These are phyloP conservation scores for Atopsyche davidsoni DNA, from an alignment of 1,140 invertebrate genomes.

Conservation along the genomic window DNA sequence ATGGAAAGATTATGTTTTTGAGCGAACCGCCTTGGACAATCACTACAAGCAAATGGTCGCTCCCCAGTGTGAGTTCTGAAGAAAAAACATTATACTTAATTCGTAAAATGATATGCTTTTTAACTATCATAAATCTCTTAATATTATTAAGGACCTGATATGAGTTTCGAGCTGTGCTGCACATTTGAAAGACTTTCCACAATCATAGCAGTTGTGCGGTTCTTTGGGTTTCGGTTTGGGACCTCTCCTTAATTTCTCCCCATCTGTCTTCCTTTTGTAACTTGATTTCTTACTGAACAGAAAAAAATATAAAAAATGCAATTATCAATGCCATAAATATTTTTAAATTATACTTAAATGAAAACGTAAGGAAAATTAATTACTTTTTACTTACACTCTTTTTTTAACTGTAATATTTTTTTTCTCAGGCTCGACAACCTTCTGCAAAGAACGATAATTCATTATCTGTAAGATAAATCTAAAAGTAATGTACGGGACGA, in stretches of 20 bases:
- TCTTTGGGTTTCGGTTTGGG: slow-evolving; percentile 53
- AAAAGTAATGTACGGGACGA: too few species aligned
- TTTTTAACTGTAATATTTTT: slow-evolving; percentile 22
- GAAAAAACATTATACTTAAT: slow-evolving; percentile 1
- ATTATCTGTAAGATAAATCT: slow-evolving; percentile 1
- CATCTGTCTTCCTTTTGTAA: slow-evolving; percentile 51
- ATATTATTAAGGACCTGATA: slow-evolving; percentile 36
- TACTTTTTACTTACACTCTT: slow-evolving; percentile 17
- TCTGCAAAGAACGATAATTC: slow-evolving; percentile 15
- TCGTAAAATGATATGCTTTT: neutral
- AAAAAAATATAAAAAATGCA: slow-evolving; percentile 1
- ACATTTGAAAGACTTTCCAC: slow-evolving; percentile 53
- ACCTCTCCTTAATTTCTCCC: slow-evolving; percentile 50
- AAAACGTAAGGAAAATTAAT: neutral
- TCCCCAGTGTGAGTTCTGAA: slow-evolving; percentile 56
- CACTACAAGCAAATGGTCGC: slow-evolving; percentile 61
- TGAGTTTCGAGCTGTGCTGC: slow-evolving; percentile 54
- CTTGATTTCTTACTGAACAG: slow-evolving; percentile 30
- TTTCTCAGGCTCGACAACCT: slow-evolving; percentile 11
- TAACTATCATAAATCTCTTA: neutral
- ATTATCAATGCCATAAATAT: too few species aligned
- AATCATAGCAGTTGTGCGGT: slow-evolving; percentile 50
- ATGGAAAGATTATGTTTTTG: slow-evolving; percentile 84
- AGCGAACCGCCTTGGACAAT: slow-evolving; percentile 71
- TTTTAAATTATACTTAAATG: neutral